Evolutionary conservation across 2,113 vertebrate species (phyloP), one percentile per base, ranked within the genome.

Genomic region (Silurus glanis): DNA sequence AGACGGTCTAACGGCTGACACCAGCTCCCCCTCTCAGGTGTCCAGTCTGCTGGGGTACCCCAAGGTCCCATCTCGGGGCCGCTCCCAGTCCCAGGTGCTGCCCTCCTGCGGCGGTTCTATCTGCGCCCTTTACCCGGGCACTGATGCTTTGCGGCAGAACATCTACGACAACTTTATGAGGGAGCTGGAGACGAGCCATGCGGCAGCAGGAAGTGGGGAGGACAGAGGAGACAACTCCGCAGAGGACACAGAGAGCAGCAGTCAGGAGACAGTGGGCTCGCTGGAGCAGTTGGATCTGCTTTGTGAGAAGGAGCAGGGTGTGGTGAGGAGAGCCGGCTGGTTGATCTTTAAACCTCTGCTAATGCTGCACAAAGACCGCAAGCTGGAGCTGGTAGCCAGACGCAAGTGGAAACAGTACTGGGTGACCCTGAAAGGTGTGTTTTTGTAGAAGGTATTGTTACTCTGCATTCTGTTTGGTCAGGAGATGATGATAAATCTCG

Each of bases 341-440:
- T 96, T 99, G 58, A 98, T 96, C 91, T 99, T 99, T 91, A 99
- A 99, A 87, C 97, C 98, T 9, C 92, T 99, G 0, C 91, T 99
- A 86, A 97, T 97, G 0, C 90, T 99, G 91, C 97, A 98, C 93
- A 99, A 99, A 90, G 98, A 99, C 89, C 96, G 96, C 88, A 99
- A 98, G 89, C 95, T 99, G 89, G 97, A 99, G 91, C 92, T 98
- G 85, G 96, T 98, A 88, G 94, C 94, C 2, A 95, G 97, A 1
- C 95, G 97, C 88, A 98, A 96, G 85, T 99, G 98, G 98, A 99
- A 96, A 87, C 97, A 98, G 78, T 99, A 97, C 91, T 99, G 98
- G 98, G 96, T 99, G 78, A 98, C 97, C 0, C 95, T 99, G 66
- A 99, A 99, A 96, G 98, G 98, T 98, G 92, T 90, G 86, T 98